These are phyloP conservation scores for Chromobotia macracanthus DNA, from an alignment of 2,797 vertebrate species.

Conservation along the genomic window DNA sequence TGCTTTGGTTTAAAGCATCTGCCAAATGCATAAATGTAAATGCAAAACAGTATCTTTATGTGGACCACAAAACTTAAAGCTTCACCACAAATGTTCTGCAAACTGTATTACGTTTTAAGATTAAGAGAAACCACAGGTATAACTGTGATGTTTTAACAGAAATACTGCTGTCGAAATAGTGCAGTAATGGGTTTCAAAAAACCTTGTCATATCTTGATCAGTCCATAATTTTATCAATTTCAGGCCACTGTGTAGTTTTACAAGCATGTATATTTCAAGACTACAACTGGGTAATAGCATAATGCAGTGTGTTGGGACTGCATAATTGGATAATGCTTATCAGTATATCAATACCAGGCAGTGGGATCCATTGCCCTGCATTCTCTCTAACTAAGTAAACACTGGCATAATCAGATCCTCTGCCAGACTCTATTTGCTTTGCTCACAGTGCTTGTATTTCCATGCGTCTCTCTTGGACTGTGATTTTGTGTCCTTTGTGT, in stretches of 20 bases:
- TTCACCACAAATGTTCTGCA: not conserved
- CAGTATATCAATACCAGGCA: constrained; percentile 72
- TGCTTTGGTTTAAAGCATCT: too few species aligned
- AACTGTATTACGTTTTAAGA: not conserved
- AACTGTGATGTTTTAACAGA: not conserved
- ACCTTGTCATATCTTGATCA: not conserved
- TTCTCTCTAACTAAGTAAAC: constrained; percentile 76
- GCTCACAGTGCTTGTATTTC: constrained; percentile 8
- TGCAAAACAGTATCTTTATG: not conserved
- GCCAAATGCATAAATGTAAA: too few species aligned
- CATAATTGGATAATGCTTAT: constrained; percentile 78
- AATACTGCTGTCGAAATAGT: not conserved
- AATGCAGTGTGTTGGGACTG: constrained; percentile 65
- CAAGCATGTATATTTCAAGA: constrained; percentile 55
- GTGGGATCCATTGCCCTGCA: constrained; percentile 74
- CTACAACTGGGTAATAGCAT: constrained; percentile 67
- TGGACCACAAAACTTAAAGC: not conserved
- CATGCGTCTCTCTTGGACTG: constrained; percentile 27
- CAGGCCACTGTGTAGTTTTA: constrained; percentile 1
- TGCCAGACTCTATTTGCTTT: constrained; percentile 75
- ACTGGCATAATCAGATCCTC: constrained; percentile 76
- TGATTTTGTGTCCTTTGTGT: not conserved
- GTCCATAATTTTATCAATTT: constrained; percentile 11
- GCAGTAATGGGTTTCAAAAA: not conserved
- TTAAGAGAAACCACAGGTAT: not conserved